Conservation (phyloP, 2,797 vertebrate species). For the Halcyon leucocephala region DNA sequence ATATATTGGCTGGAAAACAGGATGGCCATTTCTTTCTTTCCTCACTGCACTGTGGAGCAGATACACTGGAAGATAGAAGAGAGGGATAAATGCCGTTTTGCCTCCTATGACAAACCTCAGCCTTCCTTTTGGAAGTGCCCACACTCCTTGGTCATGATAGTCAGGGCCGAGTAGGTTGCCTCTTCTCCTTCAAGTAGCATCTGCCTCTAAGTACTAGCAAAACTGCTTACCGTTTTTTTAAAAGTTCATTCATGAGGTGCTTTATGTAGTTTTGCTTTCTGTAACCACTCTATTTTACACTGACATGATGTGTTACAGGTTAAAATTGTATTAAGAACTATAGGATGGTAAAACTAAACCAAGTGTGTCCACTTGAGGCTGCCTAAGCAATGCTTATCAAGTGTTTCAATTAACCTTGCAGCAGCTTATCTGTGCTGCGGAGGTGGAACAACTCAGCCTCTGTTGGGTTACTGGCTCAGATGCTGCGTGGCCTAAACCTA, state of each 20-base stretch:
- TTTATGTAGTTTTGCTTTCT: not conserved
- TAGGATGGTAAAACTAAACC: not conserved
- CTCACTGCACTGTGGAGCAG: not conserved
- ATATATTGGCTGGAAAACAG: not conserved
- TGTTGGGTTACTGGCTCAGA: not conserved
- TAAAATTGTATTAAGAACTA: not conserved
- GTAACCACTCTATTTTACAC: not conserved
- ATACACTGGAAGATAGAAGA: not conserved
- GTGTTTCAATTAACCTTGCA: not conserved
- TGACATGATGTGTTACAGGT: not conserved
- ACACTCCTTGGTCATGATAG: not conserved
- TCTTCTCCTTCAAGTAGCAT: not conserved
- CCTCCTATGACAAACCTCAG: not conserved
- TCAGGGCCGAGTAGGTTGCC: not conserved
- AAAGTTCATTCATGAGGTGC: not conserved
- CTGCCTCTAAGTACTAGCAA: not conserved
- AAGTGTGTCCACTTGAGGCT: not conserved
- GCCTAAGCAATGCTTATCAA: not conserved
- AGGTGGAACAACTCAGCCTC: not conserved
- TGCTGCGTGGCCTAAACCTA: rapidly evolving
- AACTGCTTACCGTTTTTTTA: not conserved
- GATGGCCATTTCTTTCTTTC: not conserved
- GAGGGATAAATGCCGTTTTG: not conserved
- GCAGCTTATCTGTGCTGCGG: not conserved
- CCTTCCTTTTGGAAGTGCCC: not conserved